Conservation (phyloP, 2,113 vertebrate genomes). For the Heteronetta atricapilla region DNA sequence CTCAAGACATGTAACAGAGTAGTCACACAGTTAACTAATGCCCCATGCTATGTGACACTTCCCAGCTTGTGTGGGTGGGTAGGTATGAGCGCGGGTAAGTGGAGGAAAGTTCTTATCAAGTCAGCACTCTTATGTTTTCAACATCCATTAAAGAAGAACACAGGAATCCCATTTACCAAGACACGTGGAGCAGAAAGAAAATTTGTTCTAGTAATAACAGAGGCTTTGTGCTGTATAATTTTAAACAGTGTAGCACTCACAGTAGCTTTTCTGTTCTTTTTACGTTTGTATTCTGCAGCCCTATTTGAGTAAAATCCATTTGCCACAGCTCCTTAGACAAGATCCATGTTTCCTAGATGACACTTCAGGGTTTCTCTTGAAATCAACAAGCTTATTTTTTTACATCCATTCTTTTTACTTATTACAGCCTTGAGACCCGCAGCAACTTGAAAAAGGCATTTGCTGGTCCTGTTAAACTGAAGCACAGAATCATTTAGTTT, state of each 20-base stretch:
- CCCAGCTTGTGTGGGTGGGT: not conserved
- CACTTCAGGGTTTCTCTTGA: not conserved
- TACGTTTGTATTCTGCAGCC: not conserved
- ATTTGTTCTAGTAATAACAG: not conserved
- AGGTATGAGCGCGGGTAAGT: not conserved
- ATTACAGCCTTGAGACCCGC: not conserved
- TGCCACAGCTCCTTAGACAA: not conserved
- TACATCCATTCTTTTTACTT: not conserved
- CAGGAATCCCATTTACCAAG: not conserved
- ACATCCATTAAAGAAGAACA: not conserved
- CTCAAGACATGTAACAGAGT: not conserved
- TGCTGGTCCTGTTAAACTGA: not conserved
- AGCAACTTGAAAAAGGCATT: not conserved
- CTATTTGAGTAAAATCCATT: not conserved
- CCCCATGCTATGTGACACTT: accelerated
- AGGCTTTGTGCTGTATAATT: not conserved
- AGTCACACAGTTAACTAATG: not conserved
- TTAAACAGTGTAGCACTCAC: not conserved
- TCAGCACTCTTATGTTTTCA: not conserved
- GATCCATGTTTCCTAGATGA: not conserved
- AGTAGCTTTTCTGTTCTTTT: not conserved
- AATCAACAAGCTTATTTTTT: not conserved
- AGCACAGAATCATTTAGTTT: no score
- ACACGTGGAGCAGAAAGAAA: not conserved
- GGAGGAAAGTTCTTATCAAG: not conserved